Percentiles rank a stretch among this genome's conserved stretches.
phyloP scores from a whole-genome alignment of 2,797 vertebrate genomes.

The Gymnocypris eckloni region DNA sequence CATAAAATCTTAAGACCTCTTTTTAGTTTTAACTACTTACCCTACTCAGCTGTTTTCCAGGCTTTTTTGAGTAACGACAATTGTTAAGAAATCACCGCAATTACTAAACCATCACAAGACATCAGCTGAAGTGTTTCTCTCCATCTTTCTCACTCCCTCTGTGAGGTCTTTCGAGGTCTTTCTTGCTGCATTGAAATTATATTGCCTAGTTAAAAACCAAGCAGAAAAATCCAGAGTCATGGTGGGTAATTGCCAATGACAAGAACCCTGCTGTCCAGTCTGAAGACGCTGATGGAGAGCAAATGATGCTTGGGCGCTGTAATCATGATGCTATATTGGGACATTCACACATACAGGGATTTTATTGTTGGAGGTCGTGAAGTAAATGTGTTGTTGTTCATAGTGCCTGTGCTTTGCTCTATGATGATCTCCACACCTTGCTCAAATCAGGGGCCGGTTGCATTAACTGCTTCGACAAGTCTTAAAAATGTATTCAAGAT shows the following conservation, averaged over 20 bases:
- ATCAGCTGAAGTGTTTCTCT: slow-evolving; percentile 43
- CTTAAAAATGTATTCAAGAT: not conserved
- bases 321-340: slow-evolving; percentile 4
- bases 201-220: slow-evolving; percentile 45
- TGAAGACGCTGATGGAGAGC: slow-evolving; percentile 36
- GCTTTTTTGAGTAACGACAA: slow-evolving; percentile 24
- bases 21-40: slow-evolving; percentile 48
- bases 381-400: not conserved
- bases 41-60: slow-evolving; percentile 23
- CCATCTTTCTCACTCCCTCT: slow-evolving; percentile 16
- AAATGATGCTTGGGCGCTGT: slow-evolving; percentile 11
- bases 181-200: slow-evolving; percentile 56
- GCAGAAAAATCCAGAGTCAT: slow-evolving; percentile 35
- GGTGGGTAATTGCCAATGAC: slow-evolving; percentile 60
- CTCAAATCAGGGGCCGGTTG: not conserved
- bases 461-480: not conserved
- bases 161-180: slow-evolving; percentile 59
- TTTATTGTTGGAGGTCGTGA: not conserved
- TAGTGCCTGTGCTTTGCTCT: not conserved
- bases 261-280: slow-evolving; percentile 50
- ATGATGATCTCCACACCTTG: not conserved
- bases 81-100: slow-evolving; percentile 47
- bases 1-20: slow-evolving; percentile 47
- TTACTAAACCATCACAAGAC: slow-evolving; percentile 45
- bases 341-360: slow-evolving; percentile 13